phyloP scores from a whole-genome alignment of 92 coral and sea anemone species.

The Virgularia gustaviana region DNA sequence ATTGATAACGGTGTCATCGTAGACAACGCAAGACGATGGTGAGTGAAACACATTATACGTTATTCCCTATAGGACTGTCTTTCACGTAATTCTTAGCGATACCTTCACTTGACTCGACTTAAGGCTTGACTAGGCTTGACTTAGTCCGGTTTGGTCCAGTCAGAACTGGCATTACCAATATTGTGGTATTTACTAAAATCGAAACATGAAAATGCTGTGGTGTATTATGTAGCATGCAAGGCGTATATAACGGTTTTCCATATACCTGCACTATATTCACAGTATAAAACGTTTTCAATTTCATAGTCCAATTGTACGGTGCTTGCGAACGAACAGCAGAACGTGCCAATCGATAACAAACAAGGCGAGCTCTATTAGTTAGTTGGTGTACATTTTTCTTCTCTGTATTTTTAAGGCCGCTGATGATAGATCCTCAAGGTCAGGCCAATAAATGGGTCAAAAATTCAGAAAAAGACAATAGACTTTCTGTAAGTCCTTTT shows the following conservation, averaged over 20 bases:
- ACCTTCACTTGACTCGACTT: too few species aligned
- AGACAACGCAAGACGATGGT: constrained; percentile 97
- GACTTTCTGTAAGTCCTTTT: constrained; percentile 66
- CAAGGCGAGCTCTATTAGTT: too few species aligned
- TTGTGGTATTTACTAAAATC: too few species aligned
- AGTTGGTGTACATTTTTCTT: not conserved
- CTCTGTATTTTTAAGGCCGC: constrained; percentile 75
- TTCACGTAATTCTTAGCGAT: too few species aligned
- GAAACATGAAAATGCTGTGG: too few species aligned
- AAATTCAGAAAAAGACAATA: constrained; percentile 91
- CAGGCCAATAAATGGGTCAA: constrained; percentile 99
- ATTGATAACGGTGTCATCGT: constrained; percentile 98
- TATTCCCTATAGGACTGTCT: too few species aligned
- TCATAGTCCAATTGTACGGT: not conserved
- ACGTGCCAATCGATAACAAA: too few species aligned
- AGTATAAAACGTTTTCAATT: not conserved
- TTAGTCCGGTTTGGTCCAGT: not conserved
- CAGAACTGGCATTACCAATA: not conserved
- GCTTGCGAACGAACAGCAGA: not conserved
- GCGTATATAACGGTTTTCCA: too few species aligned
- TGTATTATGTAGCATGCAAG: too few species aligned
- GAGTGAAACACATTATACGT: too few species aligned
- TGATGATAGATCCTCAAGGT: constrained; percentile 99
- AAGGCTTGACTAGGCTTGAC: not conserved
- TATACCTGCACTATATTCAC: too few species aligned